Conservation (phyloP, 2,113 vertebrate species). For the Corvus hawaiiensis region DNA sequence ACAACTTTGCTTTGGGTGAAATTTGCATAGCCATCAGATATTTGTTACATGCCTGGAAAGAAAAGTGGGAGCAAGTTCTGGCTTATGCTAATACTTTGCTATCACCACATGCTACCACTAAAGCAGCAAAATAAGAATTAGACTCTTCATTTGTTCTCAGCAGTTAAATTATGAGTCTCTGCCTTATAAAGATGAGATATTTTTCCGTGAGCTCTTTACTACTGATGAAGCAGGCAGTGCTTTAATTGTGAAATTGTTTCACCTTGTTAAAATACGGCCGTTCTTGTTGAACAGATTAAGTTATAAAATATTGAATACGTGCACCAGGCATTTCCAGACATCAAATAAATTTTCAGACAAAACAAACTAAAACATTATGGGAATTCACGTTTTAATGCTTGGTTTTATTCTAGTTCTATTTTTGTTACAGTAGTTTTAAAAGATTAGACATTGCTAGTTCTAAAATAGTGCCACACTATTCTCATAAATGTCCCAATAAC, state of each 20-base stretch:
- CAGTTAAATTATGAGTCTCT: constrained; percentile 9
- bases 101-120: constrained; percentile 23
- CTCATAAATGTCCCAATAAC: constrained; percentile 31
- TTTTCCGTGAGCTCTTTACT: constrained; percentile 19
- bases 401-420: constrained; percentile 48
- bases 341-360: constrained; percentile 51
- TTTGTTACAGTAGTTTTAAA: constrained; percentile 30
- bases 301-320: constrained; percentile 55
- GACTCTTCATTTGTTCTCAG: constrained; percentile 19
- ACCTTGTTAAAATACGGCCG: constrained; percentile 48
- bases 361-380: constrained; percentile 56
- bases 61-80: constrained; percentile 49
- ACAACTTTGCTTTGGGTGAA: constrained; percentile 50
- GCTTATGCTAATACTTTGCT: constrained; percentile 39
- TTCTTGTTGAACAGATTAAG: constrained; percentile 65
- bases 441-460: constrained; percentile 21
- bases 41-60: constrained; percentile 59
- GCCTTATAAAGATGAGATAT: constrained; percentile 45
- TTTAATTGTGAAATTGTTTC: constrained; percentile 60
- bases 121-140: constrained; percentile 21
- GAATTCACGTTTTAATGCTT: constrained; percentile 8
- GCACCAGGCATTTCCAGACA: constrained; percentile 63
- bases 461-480: constrained; percentile 1
- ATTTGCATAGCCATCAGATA: constrained; percentile 60
- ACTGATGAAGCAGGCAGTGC: constrained; percentile 24